These are phyloP conservation scores for Rhombomys opimus DNA, from an alignment of 2,113 vertebrate genomes.

Conservation along the genomic window DNA sequence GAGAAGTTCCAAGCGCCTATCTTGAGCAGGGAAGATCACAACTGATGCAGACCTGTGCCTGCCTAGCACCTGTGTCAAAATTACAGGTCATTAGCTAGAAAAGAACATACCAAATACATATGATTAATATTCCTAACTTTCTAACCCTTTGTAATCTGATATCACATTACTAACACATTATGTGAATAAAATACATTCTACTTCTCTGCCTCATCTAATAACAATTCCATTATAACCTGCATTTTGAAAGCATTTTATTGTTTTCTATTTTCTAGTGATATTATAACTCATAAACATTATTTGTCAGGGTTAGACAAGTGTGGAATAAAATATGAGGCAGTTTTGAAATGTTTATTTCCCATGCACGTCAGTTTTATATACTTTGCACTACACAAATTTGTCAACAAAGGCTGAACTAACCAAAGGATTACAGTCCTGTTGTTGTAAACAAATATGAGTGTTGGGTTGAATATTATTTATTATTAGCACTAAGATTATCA, in stretches of 20 bases:
- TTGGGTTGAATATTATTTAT: no score
- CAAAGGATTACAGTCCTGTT: background rate
- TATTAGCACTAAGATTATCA: no score
- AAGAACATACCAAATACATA: background rate
- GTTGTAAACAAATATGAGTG: no score
- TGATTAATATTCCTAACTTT: background rate
- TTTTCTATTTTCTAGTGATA: background rate
- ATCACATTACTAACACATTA: background rate
- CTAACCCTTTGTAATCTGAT: background rate
- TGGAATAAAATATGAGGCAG: conserved; percentile 30
- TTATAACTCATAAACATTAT: conserved; percentile 45
- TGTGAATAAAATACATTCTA: background rate
- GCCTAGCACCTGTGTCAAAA: background rate
- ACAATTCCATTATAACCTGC: background rate
- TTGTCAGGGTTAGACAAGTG: conserved; percentile 33
- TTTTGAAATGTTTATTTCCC: conserved; percentile 59
- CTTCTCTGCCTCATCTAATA: background rate
- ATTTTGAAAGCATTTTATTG: conserved; percentile 39
- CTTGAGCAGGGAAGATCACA: background rate
- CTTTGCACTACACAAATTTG: background rate
- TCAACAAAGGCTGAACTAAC: background rate
- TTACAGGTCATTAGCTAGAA: background rate
- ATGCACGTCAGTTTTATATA: background rate
- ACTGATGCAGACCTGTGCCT: background rate
- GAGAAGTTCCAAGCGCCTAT: background rate